A percentile compares a stretch with the other conserved stretches of the same genome.
These are phyloP conservation scores for Syngnathus acus DNA, from an alignment of 2,797 vertebrate species.

Conservation along the genomic window DNA sequence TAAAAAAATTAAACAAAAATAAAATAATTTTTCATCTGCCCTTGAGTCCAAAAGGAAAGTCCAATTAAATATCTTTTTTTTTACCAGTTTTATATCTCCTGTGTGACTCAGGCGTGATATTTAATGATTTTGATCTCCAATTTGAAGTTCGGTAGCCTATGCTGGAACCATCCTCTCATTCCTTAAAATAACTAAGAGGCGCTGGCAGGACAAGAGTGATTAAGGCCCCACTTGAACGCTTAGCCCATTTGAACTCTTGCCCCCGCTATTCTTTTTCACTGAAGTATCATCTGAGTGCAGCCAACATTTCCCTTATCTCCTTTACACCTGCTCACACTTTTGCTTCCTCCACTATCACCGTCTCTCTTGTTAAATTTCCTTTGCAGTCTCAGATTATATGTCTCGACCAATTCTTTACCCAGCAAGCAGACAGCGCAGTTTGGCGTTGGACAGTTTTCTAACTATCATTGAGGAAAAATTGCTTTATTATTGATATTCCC, in stretches of 20 bases:
- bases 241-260: constrained; percentile 60
- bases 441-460: background rate
- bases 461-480: background rate
- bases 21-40: too few species aligned
- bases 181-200: constrained; percentile 27
- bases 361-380: constrained; percentile 13
- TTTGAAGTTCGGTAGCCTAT: constrained; percentile 23
- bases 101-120: constrained; percentile 11
- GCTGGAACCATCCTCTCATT: constrained; percentile 29
- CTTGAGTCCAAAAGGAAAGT: too few species aligned
- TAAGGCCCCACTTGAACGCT: constrained; percentile 53
- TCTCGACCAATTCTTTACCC: background rate
- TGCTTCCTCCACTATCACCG: constrained; percentile 9
- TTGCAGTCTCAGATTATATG: constrained; percentile 8
- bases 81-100: too few species aligned
- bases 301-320: constrained; percentile 44
- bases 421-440: background rate
- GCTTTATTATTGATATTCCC: background rate
- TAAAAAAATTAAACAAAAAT: too few species aligned
- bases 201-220: constrained; percentile 44
- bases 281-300: constrained; percentile 50
- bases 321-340: constrained; percentile 48
- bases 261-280: constrained; percentile 36
- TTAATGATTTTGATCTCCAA: constrained; percentile 21
- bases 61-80: too few species aligned